Evolutionary conservation across 1,140 invertebrate genomes (phyloP).

Genomic region (Tetranychus cinnabarinus): DNA sequence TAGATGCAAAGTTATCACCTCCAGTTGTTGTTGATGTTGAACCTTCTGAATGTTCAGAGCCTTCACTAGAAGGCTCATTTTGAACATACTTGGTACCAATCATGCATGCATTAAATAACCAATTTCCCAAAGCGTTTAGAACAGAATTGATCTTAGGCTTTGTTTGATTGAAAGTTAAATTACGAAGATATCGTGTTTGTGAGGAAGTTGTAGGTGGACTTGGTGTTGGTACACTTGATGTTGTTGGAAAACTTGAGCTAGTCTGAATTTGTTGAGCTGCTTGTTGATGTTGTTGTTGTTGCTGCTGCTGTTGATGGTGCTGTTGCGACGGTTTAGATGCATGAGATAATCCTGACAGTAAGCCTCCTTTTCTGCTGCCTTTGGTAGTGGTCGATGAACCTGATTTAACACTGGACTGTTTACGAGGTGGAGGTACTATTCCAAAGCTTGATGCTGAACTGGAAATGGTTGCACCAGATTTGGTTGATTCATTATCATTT

Average conservation of each 20-base stretch:
- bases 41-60: not conserved
- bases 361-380: not conserved
- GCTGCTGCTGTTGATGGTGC: not conserved
- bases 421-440: not conserved
- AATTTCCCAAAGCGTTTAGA: slow-evolving; percentile 80
- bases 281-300: not conserved
- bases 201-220: not conserved
- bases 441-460: not conserved
- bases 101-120: slow-evolving; percentile 84
- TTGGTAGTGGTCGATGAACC: not conserved
- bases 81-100: slow-evolving; percentile 35
- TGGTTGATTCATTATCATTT: not conserved
- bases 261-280: not conserved
- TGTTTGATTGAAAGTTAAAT: slow-evolving; percentile 12
- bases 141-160: slow-evolving; percentile 78
- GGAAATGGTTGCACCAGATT: not conserved
- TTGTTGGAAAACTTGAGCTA: not conserved
- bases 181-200: not conserved
- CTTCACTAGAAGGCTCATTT: not conserved
- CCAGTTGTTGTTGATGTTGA: not conserved
- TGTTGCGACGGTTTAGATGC: not conserved
- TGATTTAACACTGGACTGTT: not conserved
- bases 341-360: not conserved
- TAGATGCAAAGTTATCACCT: not conserved
- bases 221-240: not conserved